Percentiles rank a stretch among this genome's conserved stretches.
phyloP scores from a whole-genome alignment of 2,888 invertebrate genomes.

The Ephialtes manifestator region DNA sequence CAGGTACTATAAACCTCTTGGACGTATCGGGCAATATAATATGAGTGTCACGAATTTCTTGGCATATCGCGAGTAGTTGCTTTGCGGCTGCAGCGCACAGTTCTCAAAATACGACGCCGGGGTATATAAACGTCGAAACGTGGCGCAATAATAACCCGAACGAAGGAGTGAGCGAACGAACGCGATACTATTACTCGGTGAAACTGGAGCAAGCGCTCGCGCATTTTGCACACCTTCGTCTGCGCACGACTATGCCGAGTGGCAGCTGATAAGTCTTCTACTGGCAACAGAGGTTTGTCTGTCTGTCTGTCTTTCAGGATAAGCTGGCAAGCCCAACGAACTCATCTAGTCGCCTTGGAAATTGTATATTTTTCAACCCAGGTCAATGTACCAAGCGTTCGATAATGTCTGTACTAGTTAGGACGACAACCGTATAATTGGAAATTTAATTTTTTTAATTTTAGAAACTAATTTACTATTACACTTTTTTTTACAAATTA shows the following conservation, averaged over 20 bases:
- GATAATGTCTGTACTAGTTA: neutral
- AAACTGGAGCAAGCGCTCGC: slow-evolving; percentile 64
- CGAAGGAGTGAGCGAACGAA: slow-evolving; percentile 47
- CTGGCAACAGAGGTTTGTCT: slow-evolving; percentile 1
- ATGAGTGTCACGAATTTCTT: slow-evolving; percentile 28
- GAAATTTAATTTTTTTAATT: neutral
- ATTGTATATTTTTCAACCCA: slow-evolving; percentile 3
- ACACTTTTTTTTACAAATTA: neutral
- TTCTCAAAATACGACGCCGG: slow-evolving; percentile 62
- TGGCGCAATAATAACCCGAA: slow-evolving; percentile 59
- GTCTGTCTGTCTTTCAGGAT: slow-evolving; percentile 15
- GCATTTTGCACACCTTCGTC: slow-evolving; percentile 48
- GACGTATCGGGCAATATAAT: slow-evolving; percentile 22
- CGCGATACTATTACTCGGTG: slow-evolving; percentile 60
- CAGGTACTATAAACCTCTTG: neutral
- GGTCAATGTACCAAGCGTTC: slow-evolving; percentile 13
- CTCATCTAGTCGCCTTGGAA: neutral
- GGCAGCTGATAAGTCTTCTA: slow-evolving; percentile 29
- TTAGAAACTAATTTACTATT: neutral
- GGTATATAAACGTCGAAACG: slow-evolving; percentile 49
- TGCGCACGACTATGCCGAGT: slow-evolving; percentile 10
- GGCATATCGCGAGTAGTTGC: slow-evolving; percentile 24
- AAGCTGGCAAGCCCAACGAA: neutral
- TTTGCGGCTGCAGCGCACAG: slow-evolving; percentile 15
- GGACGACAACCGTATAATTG: neutral